phyloP scores from a whole-genome alignment of 2,113 vertebrate genomes.

The Poeciliopsis turrubarensis region DNA sequence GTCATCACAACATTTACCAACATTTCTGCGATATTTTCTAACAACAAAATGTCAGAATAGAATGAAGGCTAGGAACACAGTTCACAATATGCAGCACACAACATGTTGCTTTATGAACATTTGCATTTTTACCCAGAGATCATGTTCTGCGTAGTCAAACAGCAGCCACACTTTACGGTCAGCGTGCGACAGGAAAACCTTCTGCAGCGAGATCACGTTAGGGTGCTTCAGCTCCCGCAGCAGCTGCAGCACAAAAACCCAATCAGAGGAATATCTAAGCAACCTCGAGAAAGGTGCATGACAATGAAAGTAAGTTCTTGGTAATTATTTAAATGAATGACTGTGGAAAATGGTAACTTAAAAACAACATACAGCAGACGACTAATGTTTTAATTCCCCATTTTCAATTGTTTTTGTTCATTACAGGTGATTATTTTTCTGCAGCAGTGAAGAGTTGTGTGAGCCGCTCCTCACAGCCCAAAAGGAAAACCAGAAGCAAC shows the following conservation, averaged over 20 bases:
- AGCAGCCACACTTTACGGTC: conserved; percentile 99
- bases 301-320: neutral
- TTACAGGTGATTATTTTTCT: conserved; percentile 26
- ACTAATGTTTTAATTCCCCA: no score
- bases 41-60: neutral
- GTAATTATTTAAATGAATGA: neutral
- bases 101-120: neutral
- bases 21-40: neutral
- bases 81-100: neutral
- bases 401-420: neutral
- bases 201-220: conserved; percentile 99
- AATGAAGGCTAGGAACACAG: neutral
- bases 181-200: conserved; percentile 98
- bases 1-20: neutral
- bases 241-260: conserved; percentile 85
- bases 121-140: conserved; percentile 92
- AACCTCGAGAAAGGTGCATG: conserved; percentile 20
- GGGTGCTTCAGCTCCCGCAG: conserved; percentile 98
- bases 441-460: conserved; percentile 12
- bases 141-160: conserved; percentile 98
- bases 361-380: no score
- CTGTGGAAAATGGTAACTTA: no score
- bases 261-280: conserved; percentile 20
- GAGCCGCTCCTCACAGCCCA: conserved; percentile 41
- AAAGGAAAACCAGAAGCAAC: conserved; percentile 50